Evolutionary conservation across 2,888 invertebrate genomes (phyloP), one percentile per base, ranked within the genome.

Genomic region (Gymnosoma rotundatum): DNA sequence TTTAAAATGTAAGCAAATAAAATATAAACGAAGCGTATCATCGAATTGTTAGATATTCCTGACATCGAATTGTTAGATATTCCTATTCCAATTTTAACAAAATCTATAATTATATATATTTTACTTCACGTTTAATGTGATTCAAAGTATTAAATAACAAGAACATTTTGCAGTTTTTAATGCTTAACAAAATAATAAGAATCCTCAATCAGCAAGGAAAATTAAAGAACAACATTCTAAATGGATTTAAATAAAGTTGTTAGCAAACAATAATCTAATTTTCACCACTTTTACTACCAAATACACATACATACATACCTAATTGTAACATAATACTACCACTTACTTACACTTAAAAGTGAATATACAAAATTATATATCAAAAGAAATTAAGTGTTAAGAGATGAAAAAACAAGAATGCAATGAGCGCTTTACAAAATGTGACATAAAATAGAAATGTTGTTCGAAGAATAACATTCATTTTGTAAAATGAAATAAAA

Each of bases 401-500:
- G 75, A 60, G 32, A 58, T n/a, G 20, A 38, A 54, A 45, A 50
- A 75, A 58, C 25, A 25, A 50, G 18, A 12, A 73, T 0, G 61
- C 38, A 74, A 58, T 50, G 38, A 78, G 61, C 60, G 16, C 52
- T 42, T 45, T 45, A 78, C 52, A 78, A 79, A 73, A 32, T 79
- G 79, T 38, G 74, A 70, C 21, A 70, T 61, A 64, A 66, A 70
- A 61, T 64, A 70, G 64, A 72, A 72, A 78, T 78, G 54, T 69
- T 64, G 58, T 74, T 63, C 63, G 64, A 78, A 76, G 76, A 80
- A 76, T 75, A 76, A 78, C 76, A 80, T 70, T 79, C 80, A 81
- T 86, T 83, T 80, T 75, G 75, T 83, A 66, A 83, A 83, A 86
- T 82, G 79, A 73, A 85, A 79, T 73, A 76, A 85, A 83, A 83